Conservation (phyloP, 2,888 invertebrate species). For the Stictocephala bisonia region DNA sequence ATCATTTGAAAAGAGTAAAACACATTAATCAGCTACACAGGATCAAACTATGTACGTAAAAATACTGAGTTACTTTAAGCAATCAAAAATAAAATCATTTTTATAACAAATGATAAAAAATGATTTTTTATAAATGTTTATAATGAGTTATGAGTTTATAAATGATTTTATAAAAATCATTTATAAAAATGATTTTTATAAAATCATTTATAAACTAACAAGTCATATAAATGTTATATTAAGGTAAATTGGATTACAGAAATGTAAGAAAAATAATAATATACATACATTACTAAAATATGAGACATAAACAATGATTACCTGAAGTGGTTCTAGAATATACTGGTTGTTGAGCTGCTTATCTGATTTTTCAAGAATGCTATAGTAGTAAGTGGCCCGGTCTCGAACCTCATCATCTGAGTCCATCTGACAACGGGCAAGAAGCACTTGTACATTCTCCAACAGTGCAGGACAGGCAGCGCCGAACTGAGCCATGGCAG, state of each 20-base stretch:
- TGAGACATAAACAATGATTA: slow-evolving; percentile 56
- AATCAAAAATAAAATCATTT: too few species aligned
- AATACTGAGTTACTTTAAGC: too few species aligned
- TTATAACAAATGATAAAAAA: too few species aligned
- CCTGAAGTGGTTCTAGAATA: slow-evolving; percentile 78
- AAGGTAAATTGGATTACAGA: too few species aligned
- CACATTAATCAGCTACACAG: too few species aligned
- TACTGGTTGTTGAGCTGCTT: slow-evolving; percentile 79
- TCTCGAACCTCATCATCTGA: slow-evolving; percentile 99
- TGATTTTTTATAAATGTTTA: too few species aligned
- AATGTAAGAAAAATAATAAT: neutral
- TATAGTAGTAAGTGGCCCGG: slow-evolving; percentile 95
- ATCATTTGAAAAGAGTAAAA: too few species aligned
- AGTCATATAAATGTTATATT: too few species aligned
- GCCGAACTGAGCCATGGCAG: slow-evolving; percentile 97
- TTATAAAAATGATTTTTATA: neutral
- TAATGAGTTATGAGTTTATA: too few species aligned
- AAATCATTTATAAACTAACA: too few species aligned
- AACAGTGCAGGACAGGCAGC: slow-evolving; percentile 92
- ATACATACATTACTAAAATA: neutral
- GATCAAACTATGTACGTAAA: too few species aligned
- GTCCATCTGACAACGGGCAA: slow-evolving; percentile 92
- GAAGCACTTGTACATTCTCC: slow-evolving; percentile 83
- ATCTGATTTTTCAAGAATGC: slow-evolving; percentile 80
- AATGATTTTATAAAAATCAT: neutral